A percentile compares a stretch with the other conserved stretches of the same genome.
Conservation (phyloP, 2,888 invertebrate species). For the Synergus laeviventris region DNA sequence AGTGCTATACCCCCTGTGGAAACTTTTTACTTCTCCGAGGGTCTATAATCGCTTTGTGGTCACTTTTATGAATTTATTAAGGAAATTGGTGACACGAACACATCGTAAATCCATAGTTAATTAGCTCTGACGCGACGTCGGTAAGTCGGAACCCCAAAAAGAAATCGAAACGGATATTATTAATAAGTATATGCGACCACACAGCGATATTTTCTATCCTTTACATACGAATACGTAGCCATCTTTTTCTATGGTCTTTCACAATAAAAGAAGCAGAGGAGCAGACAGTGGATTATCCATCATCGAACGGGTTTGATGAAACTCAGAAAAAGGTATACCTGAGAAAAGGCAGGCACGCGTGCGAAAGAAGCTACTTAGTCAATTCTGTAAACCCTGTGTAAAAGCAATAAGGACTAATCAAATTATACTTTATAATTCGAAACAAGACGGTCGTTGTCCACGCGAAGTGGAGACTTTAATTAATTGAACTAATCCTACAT, state of each 20-base stretch:
- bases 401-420: conserved; percentile 33
- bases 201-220: conserved; percentile 22
- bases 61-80: conserved; percentile 13
- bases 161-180: conserved; percentile 23
- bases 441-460: conserved; percentile 15
- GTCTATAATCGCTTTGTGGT: background rate
- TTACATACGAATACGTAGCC: background rate
- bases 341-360: conserved; percentile 29
- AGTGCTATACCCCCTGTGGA: background rate
- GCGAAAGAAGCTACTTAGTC: conserved; percentile 40
- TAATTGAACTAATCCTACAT: conserved; percentile 29
- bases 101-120: conserved; percentile 28
- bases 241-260: conserved; percentile 22
- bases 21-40: background rate
- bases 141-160: conserved; percentile 25
- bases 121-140: background rate
- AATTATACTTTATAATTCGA: conserved; percentile 35
- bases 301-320: conserved; percentile 31
- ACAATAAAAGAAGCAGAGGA: conserved; percentile 27
- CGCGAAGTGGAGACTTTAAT: conserved; percentile 9
- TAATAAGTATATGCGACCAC: conserved; percentile 37
- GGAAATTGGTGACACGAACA: conserved; percentile 18
- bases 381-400: conserved; percentile 24
- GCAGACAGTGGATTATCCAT: conserved; percentile 7
- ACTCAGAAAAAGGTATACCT: conserved; percentile 1